Conservation (phyloP, 2,888 invertebrate genomes). For the Miltochrista miniata region DNA sequence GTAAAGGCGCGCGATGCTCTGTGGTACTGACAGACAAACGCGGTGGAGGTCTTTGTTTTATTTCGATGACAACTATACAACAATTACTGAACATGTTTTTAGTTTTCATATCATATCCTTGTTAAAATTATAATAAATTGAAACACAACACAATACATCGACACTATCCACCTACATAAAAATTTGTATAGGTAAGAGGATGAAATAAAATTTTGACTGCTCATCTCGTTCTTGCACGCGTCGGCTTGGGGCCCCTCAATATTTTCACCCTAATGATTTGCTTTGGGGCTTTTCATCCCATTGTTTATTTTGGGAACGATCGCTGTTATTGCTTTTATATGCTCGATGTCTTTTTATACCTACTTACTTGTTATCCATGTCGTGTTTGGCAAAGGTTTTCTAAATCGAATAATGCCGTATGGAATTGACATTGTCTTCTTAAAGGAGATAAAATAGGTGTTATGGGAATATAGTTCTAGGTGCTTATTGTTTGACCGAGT, state of each 20-base stretch:
- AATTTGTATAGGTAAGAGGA: constrained; percentile 43
- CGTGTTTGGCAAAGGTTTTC: not conserved
- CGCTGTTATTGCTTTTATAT: constrained; percentile 46
- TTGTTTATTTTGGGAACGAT: constrained; percentile 61
- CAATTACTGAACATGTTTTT: too few relatives aligned
- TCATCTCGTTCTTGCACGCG: constrained; percentile 57
- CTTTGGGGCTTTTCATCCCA: constrained; percentile 60
- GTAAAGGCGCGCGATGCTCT: too few relatives aligned
- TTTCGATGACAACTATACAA: too few relatives aligned
- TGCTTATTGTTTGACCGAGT: too few relatives aligned
- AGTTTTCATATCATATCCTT: too few relatives aligned
- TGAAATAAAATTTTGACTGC: constrained; percentile 58
- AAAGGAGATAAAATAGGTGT: too few relatives aligned
- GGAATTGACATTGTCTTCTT: too few relatives aligned
- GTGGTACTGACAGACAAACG: too few relatives aligned
- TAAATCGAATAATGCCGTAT: too few relatives aligned
- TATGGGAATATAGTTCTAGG: too few relatives aligned
- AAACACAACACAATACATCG: constrained; percentile 21
- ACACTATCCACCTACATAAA: constrained; percentile 22
- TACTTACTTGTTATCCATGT: not conserved
- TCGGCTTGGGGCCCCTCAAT: constrained; percentile 45
- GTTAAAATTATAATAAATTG: not conserved
- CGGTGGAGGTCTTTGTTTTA: too few relatives aligned
- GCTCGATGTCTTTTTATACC: constrained; percentile 30
- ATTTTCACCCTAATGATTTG: constrained; percentile 67